Conservation (phyloP, 1,140 invertebrate species). For the Dolichoris vasculosae region DNA sequence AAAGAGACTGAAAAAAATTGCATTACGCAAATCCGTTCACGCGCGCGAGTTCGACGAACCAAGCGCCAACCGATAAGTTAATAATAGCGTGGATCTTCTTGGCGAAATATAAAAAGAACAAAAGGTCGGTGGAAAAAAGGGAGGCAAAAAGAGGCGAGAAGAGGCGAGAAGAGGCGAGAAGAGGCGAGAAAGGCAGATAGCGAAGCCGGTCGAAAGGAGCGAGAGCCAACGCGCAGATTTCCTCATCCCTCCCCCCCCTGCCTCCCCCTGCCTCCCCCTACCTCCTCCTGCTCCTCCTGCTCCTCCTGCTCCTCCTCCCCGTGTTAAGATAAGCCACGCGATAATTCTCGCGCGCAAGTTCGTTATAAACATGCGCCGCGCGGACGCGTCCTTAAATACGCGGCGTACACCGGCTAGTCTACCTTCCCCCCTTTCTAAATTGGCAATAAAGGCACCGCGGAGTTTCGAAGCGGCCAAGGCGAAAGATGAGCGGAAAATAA, state of each 20-base stretch:
- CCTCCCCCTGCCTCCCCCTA: no score
- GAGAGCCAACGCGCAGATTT: not conserved
- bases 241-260: no score
- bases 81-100: constrained; percentile 39
- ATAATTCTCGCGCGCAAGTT: not conserved
- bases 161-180: constrained; percentile 52
- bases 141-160: not conserved
- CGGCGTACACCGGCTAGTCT: not conserved
- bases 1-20: not conserved
- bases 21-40: constrained; percentile 46
- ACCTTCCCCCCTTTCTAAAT: not conserved
- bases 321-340: constrained; percentile 4
- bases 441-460: constrained; percentile 23
- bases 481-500: not conserved
- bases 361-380: not conserved
- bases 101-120: constrained; percentile 43
- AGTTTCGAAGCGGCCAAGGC: not conserved
- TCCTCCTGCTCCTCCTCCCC: no score
- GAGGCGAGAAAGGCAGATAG: constrained; percentile 4
- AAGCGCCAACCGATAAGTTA: constrained; percentile 45
- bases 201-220: not conserved
- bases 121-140: not conserved
- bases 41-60: constrained; percentile 47
- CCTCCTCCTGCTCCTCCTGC: no score
- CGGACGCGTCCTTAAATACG: constrained; percentile 7